phyloP scores from a whole-genome alignment of 1,140 invertebrate genomes.

The Odontomachus brunneus region DNA sequence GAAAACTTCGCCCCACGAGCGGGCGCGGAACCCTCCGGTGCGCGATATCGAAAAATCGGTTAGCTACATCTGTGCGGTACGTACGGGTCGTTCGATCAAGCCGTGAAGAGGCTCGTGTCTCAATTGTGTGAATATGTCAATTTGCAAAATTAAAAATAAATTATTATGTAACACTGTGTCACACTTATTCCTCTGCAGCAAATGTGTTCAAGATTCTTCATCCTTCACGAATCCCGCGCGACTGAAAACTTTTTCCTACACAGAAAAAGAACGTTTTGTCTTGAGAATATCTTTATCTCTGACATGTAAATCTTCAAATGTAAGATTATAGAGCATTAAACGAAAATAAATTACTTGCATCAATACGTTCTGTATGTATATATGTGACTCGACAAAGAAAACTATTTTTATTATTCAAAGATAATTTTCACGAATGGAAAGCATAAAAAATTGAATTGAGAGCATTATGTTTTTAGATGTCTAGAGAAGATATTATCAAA shows the following conservation, averaged over 20 bases:
- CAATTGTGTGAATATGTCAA: constrained; percentile 43
- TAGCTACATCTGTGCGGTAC: constrained; percentile 23
- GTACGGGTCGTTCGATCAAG: background rate
- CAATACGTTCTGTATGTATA: no score
- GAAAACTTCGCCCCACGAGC: background rate
- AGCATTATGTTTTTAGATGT: no score
- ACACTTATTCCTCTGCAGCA: constrained; percentile 52
- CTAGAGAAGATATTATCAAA: no score
- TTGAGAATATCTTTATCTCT: no score
- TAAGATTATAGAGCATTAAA: no score
- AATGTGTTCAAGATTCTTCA: constrained; percentile 47
- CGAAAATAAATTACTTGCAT: no score
- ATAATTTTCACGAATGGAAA: no score
- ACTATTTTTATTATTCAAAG: no score
- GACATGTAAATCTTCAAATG: no score
- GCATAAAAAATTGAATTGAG: no score
- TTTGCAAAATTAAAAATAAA: constrained; percentile 66
- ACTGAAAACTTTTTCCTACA: background rate
- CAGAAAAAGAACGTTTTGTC: no score
- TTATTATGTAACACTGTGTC: constrained; percentile 62
- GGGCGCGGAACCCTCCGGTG: background rate
- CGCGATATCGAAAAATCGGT: background rate
- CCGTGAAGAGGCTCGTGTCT: constrained; percentile 43
- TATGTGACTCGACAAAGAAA: no score
- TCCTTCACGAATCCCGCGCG: background rate